These are phyloP conservation scores for Pomacea canaliculata DNA, from an alignment of 2,888 invertebrate species.

Conservation along the genomic window DNA sequence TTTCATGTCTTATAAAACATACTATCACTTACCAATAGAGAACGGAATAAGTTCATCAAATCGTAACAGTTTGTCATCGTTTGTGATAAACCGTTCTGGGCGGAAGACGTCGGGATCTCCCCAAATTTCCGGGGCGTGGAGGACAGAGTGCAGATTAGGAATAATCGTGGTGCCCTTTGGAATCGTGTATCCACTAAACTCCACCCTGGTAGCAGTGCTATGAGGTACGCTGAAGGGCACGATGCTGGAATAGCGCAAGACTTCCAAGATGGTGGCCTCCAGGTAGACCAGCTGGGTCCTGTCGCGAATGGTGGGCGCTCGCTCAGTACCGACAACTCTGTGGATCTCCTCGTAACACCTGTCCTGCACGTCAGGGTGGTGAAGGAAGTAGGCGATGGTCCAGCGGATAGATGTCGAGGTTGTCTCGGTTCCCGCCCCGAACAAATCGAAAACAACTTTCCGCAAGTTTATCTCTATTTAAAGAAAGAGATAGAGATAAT, in stretches of 20 bases:
- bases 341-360: constrained; percentile 42
- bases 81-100: constrained; percentile 52
- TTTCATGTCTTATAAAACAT: no score
- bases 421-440: constrained; percentile 74
- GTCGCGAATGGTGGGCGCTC: constrained; percentile 41
- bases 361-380: constrained; percentile 76
- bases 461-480: constrained; percentile 3
- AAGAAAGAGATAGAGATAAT: no score
- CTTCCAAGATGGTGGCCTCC: constrained; percentile 56
- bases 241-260: constrained; percentile 45
- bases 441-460: constrained; percentile 39
- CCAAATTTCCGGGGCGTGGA: constrained; percentile 45
- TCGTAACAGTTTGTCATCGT: constrained; percentile 29
- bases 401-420: constrained; percentile 89
- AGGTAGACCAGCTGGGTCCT: constrained; percentile 41
- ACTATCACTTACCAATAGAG: constrained; percentile 26
- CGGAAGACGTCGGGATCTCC: constrained; percentile 41
- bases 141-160: constrained; percentile 47
- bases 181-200: constrained; percentile 53
- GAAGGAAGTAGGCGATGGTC: constrained; percentile 83
- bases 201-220: constrained; percentile 44
- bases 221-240: constrained; percentile 45
- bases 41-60: constrained; percentile 39
- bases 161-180: constrained; percentile 50
- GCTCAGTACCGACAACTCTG: constrained; percentile 61